Percentiles rank a stretch among this genome's conserved stretches.
These are phyloP conservation scores for Sylvia borin DNA, from an alignment of 2,797 vertebrate genomes.

Conservation along the genomic window DNA sequence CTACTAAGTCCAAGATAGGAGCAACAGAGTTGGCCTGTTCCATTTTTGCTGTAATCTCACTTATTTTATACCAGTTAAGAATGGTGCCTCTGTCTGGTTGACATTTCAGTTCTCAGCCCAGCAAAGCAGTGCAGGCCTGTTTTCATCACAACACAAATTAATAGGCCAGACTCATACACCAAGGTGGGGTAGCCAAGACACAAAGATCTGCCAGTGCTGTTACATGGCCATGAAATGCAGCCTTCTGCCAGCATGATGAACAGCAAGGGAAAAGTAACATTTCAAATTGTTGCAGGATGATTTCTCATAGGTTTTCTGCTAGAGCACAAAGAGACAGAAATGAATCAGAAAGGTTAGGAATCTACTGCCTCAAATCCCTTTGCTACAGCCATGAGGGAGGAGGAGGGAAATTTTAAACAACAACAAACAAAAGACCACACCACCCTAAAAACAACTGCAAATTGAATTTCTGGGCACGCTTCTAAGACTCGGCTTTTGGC, in stretches of 20 bases:
- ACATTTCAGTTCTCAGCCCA: neutral
- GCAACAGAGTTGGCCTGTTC: neutral
- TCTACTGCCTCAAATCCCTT: neutral
- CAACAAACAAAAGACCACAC: neutral
- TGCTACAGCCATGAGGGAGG: neutral
- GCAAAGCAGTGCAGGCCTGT: neutral
- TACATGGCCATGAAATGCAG: neutral
- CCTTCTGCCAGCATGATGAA: neutral
- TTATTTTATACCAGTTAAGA: neutral
- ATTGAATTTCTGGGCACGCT: neutral
- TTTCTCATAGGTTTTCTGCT: neutral
- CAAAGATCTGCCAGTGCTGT: neutral
- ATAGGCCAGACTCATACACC: neutral
- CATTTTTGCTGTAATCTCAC: neutral
- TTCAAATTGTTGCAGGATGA: neutral
- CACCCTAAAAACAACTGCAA: neutral
- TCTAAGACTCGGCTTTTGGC: neutral
- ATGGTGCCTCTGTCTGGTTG: neutral
- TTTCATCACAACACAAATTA: neutral
- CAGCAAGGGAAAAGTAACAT: neutral
- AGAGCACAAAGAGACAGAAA: neutral
- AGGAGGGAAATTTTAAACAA: neutral
- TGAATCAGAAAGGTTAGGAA: neutral
- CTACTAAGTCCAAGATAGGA: neutral
- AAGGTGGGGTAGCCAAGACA: neutral